Conservation (phyloP, 2,797 vertebrate genomes). For the Rhincodon typus region DNA sequence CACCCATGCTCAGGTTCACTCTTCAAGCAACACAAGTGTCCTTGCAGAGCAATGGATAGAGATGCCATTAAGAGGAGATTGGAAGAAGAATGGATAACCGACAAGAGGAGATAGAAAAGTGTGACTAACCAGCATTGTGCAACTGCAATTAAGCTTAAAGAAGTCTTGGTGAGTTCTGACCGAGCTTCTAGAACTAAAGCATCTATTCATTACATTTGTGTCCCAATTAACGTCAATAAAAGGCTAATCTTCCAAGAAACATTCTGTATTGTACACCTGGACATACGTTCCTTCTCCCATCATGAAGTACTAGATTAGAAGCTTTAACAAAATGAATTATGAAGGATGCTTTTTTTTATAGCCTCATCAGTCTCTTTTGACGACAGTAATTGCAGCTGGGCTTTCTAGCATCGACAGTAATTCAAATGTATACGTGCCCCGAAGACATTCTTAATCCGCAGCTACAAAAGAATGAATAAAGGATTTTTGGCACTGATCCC, state of each 20-base stretch:
- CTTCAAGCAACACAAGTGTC: too few relatives aligned
- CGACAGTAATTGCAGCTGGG: not conserved
- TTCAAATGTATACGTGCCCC: slow-evolving; percentile 9
- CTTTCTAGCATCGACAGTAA: not conserved
- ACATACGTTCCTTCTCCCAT: not conserved
- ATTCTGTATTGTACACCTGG: not conserved
- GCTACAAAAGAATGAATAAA: slow-evolving; percentile 24
- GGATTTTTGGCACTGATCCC: slow-evolving; percentile 11
- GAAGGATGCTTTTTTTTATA: not conserved
- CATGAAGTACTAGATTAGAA: not conserved
- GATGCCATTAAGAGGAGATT: not conserved
- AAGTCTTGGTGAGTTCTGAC: not conserved
- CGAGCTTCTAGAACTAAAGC: not conserved
- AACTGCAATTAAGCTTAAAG: not conserved
- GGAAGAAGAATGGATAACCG: not conserved
- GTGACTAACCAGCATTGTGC: not conserved
- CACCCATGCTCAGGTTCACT: too few relatives aligned
- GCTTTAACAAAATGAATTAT: not conserved
- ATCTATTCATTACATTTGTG: not conserved
- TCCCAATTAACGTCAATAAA: not conserved
- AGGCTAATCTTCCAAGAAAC: not conserved
- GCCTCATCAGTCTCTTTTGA: not conserved
- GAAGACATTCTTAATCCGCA: slow-evolving; percentile 21
- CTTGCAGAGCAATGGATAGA: not conserved
- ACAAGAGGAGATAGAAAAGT: not conserved